A percentile compares a stretch with the other conserved stretches of the same genome.
These are phyloP conservation scores for Lucilia cuprina DNA, from an alignment of 1,140 invertebrate genomes.

Conservation along the genomic window DNA sequence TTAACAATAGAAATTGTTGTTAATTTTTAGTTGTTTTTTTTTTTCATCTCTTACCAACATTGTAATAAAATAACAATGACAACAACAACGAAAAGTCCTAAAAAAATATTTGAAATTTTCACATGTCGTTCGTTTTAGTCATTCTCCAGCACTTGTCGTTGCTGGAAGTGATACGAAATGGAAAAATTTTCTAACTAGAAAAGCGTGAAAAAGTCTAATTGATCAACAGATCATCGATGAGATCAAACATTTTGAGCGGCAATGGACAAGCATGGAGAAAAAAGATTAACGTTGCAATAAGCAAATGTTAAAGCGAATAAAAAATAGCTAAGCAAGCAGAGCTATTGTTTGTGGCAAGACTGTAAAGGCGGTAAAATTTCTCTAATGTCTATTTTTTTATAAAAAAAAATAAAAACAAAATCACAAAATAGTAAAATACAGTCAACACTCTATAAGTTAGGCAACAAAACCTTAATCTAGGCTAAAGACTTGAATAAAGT, in stretches of 20 bases:
- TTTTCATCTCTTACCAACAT: neutral
- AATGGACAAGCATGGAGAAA: neutral
- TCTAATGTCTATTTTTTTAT: neutral
- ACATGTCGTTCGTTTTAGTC: neutral
- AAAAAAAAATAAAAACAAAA: neutral
- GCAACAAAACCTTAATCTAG: too few species aligned
- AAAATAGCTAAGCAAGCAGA: neutral
- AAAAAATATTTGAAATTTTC: slow-evolving; percentile 29
- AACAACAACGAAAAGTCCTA: neutral
- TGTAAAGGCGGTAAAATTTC: neutral
- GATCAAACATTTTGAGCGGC: slow-evolving; percentile 16
- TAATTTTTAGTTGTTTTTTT: neutral
- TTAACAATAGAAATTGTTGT: neutral
- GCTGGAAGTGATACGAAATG: neutral
- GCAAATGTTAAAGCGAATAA: neutral
- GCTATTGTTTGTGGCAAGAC: neutral
- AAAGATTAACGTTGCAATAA: neutral
- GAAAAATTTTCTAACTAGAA: neutral
- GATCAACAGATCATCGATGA: slow-evolving; percentile 23
- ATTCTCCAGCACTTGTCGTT: neutral
- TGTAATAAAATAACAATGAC: slow-evolving; percentile 14
- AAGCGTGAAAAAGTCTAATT: slow-evolving; percentile 23
- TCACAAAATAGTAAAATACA: neutral
- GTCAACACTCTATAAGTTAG: too few species aligned
- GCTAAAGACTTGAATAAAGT: too few species aligned